These are phyloP conservation scores for Alaudala cheleensis DNA, from an alignment of 2,113 vertebrate species.

Conservation along the genomic window DNA sequence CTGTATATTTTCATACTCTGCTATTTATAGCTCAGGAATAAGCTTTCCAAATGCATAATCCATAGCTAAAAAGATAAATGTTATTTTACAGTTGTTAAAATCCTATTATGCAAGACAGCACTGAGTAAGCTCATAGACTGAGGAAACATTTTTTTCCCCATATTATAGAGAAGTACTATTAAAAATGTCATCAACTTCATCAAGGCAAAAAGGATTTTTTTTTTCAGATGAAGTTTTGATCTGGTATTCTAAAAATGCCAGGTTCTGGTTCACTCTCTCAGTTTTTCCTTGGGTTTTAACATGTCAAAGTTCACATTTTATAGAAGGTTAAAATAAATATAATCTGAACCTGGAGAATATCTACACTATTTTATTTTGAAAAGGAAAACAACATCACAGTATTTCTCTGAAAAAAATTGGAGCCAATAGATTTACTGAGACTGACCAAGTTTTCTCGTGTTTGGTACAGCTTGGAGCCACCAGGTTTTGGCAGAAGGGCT, in stretches of 20 bases:
- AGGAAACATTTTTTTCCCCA: neutral
- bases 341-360: neutral
- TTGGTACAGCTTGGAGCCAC: neutral
- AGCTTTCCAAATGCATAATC: slow-evolving; percentile 33
- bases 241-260: neutral
- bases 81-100: slow-evolving; percentile 22
- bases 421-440: neutral
- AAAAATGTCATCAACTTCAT: neutral
- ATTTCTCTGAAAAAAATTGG: neutral
- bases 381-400: neutral
- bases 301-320: neutral
- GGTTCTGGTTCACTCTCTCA: neutral
- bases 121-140: neutral
- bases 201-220: neutral
- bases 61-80: neutral
- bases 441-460: neutral
- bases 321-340: neutral
- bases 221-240: neutral
- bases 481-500: neutral
- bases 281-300: neutral
- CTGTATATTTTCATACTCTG: neutral
- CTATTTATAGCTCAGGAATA: slow-evolving; percentile 28
- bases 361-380: neutral
- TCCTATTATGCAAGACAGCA: slow-evolving; percentile 10
- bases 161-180: neutral